These are phyloP conservation scores for Xenopus borealis DNA, from an alignment of 2,113 vertebrate species.

Conservation along the genomic window DNA sequence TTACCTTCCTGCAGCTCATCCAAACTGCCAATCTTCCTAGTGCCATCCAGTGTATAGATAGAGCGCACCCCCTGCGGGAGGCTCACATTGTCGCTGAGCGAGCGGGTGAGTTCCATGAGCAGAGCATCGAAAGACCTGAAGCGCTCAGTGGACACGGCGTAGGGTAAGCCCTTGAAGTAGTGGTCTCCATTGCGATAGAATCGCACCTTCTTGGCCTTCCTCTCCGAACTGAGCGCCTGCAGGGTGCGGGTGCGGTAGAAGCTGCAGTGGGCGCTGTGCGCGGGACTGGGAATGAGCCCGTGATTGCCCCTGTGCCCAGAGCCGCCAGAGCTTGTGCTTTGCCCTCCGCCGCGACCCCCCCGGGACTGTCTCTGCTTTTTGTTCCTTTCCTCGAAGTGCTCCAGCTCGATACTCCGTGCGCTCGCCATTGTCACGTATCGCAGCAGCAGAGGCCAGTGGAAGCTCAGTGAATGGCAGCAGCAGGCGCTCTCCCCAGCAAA, in stretches of 20 bases:
- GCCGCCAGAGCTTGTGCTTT: conserved; percentile 64
- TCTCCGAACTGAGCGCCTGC: conserved; percentile 93
- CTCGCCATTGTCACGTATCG: conserved; percentile 67
- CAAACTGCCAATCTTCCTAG: conserved; percentile 80
- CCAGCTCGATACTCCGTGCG: conserved; percentile 84
- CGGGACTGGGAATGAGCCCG: conserved; percentile 87
- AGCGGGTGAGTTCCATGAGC: conserved; percentile 89
- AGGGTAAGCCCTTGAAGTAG: conserved; percentile 94
- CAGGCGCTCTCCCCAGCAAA: background rate
- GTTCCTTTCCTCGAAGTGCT: conserved; percentile 93
- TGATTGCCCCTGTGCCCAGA: conserved; percentile 72
- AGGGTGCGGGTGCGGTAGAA: conserved; percentile 94
- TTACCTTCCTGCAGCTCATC: conserved; percentile 92
- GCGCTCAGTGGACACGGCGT: conserved; percentile 87
- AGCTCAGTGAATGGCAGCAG: background rate
- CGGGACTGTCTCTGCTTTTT: conserved; percentile 73
- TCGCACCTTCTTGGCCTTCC: conserved; percentile 88
- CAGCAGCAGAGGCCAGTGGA: background rate
- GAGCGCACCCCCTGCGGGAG: conserved; percentile 90
- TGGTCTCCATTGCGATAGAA: conserved; percentile 96
- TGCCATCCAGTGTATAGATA: conserved; percentile 86
- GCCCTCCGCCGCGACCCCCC: conserved; percentile 64
- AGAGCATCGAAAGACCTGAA: conserved; percentile 92
- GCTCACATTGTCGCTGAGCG: conserved; percentile 91
- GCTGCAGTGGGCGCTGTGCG: conserved; percentile 96